These are phyloP conservation scores for Drosophila punjabiensis DNA, from an alignment of 1,140 invertebrate genomes.

Conservation along the genomic window DNA sequence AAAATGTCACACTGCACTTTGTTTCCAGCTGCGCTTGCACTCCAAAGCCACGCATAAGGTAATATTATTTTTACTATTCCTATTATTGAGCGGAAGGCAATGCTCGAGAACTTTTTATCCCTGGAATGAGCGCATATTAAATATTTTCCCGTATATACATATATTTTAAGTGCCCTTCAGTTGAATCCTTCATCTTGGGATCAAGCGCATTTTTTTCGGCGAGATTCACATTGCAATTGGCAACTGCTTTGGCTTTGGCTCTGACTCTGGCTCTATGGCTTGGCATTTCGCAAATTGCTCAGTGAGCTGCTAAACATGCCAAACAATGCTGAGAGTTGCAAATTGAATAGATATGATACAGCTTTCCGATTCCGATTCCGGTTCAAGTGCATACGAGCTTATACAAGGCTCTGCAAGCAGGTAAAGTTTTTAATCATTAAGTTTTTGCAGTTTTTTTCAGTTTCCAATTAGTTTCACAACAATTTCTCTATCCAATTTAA, in stretches of 20 bases:
- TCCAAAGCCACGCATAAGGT: slow-evolving; percentile 1
- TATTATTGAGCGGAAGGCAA: slow-evolving; percentile 18
- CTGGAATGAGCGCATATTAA: slow-evolving; percentile 41
- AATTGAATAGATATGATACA: slow-evolving; percentile 74
- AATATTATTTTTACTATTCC: slow-evolving; percentile 8
- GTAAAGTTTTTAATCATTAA: neutral
- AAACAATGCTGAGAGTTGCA: slow-evolving; percentile 74
- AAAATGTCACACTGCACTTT: slow-evolving; percentile 20
- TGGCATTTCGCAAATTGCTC: slow-evolving; percentile 58
- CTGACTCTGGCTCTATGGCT: slow-evolving; percentile 10
- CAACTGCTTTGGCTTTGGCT: slow-evolving; percentile 37
- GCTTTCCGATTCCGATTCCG: slow-evolving; percentile 13
- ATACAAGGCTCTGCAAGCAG: neutral
- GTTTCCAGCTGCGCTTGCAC: slow-evolving; percentile 43
- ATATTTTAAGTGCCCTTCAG: slow-evolving; percentile 26
- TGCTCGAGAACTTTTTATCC: slow-evolving; percentile 22
- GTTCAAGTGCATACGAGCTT: slow-evolving; percentile 16
- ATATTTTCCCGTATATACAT: slow-evolving; percentile 33
- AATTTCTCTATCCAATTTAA: neutral
- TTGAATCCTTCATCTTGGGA: slow-evolving; percentile 25
- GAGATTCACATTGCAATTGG: slow-evolving; percentile 52
- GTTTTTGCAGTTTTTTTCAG: neutral
- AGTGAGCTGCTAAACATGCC: slow-evolving; percentile 79
- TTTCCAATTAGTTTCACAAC: neutral
- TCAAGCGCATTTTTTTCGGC: slow-evolving; percentile 35